Evolutionary conservation across 53 echinoderm and acorn worm species (phyloP), one percentile per base, ranked within the genome.

Genomic region (Crossaster papposus): DNA sequence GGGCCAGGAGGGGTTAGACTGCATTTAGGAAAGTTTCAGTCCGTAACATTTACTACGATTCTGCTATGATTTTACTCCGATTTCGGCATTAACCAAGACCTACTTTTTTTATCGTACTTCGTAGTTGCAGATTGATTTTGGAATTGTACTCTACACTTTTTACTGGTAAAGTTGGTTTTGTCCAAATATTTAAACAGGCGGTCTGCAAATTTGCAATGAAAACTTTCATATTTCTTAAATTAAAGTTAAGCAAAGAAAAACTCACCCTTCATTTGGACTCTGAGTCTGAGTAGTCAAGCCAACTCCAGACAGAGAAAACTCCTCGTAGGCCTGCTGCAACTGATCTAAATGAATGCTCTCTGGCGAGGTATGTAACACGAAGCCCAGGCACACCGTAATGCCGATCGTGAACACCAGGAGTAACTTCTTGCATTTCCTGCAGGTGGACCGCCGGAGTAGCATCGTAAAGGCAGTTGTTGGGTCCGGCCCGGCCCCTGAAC

Each of bases 381-480:
- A 58, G 30, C 87, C 87, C n/a, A 87, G 77, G 55, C 76, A 76
- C 35, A 87, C 87, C 58, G 87, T 87, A 0, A 58, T 24, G 35
- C 87, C 87, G 23, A 87, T 87, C 87, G 77, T 55, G 22, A 87
- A 35, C 2, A 87, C 62, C 87, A 87, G 76, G 26, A 62, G n/a
- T n/a, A 75, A 22, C 55, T 87, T 87, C 62, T 87, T 87, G 62
- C 58, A 75, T 23, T 32, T 34, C 36, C 58, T 29, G 31, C 77
- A 14, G 55, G 52, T 14, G 22, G 54, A 24, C 50, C 76, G 87
- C 33, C 87, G 77, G 20, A 77, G 35, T 23, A 77, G 76, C 77
- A 87, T 87, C 51, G 30, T 85, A 53, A 24, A 28, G 44, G 6
- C 9, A 44, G 44, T 5, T 9, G 6, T 5, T 44, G 44, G 44